Evolutionary conservation across 1,140 invertebrate species (phyloP).

Genomic region (Laupala kohalensis): DNA sequence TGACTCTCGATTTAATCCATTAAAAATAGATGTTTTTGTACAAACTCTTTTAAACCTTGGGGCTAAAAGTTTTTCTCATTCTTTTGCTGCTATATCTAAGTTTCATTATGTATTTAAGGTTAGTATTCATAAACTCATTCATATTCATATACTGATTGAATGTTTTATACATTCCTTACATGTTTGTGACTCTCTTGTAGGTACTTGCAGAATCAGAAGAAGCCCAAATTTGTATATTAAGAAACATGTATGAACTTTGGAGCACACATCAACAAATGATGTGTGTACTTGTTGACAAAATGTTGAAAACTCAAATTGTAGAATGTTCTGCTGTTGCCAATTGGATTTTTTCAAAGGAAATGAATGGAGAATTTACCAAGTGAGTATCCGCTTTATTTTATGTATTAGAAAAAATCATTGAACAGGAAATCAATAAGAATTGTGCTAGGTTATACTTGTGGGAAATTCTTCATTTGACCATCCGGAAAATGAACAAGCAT

Average conservation of each 20-base stretch:
- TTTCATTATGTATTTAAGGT: constrained; percentile 90
- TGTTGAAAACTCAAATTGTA: constrained; percentile 93
- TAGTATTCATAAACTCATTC: constrained; percentile 17
- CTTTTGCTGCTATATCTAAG: constrained; percentile 93
- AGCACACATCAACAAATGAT: constrained; percentile 93
- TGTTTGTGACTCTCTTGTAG: constrained; percentile 26
- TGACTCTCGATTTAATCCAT: constrained; percentile 61
- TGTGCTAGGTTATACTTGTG: constrained; percentile 69
- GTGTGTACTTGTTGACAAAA: constrained; percentile 88
- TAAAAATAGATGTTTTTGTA: constrained; percentile 94
- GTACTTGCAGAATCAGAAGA: constrained; percentile 85
- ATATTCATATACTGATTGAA: constrained; percentile 6
- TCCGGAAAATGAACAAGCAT: constrained; percentile 93
- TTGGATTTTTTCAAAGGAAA: constrained; percentile 97
- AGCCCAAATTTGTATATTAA: constrained; percentile 86
- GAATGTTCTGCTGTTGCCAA: constrained; percentile 94
- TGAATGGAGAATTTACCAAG: constrained; percentile 86
- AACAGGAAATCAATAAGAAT: too few species aligned
- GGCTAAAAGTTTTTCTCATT: constrained; percentile 94
- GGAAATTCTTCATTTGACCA: constrained; percentile 92
- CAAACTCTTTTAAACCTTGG: constrained; percentile 87
- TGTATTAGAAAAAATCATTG: neutral
- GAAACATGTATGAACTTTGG: constrained; percentile 91
- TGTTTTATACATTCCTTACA: constrained; percentile 2
- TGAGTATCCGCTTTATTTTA: constrained; percentile 22